Percentiles rank a stretch among this genome's conserved stretches.
Conservation (phyloP, 2,888 invertebrate genomes). For the Oasisia sp. region DNA sequence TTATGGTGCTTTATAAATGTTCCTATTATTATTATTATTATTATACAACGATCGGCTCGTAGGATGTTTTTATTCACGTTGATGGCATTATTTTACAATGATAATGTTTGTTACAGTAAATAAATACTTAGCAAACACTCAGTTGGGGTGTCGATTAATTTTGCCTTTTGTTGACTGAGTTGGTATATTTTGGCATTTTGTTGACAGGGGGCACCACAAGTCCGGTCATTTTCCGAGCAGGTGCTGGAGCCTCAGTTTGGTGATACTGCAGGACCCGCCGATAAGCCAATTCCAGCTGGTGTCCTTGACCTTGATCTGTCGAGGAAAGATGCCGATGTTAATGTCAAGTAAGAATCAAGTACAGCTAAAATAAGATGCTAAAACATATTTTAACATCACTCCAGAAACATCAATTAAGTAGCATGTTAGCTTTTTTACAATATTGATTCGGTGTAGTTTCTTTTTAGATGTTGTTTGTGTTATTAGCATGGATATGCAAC, state of each 20-base stretch:
- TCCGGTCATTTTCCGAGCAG: constrained; percentile 22
- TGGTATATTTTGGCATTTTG: neutral
- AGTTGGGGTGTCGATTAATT: neutral
- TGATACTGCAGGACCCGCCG: neutral
- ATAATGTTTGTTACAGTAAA: neutral
- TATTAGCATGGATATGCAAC: neutral
- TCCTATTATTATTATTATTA: too few relatives aligned
- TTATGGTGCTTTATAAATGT: too few relatives aligned
- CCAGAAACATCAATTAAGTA: neutral
- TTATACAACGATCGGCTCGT: too few relatives aligned
- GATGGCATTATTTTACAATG: neutral
- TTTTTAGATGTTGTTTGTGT: neutral
- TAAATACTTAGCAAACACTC: neutral
- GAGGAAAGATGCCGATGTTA: neutral
- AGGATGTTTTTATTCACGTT: neutral
- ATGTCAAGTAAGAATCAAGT: neutral
- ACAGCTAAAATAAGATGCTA: neutral
- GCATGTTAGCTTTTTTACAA: neutral
- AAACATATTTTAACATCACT: neutral
- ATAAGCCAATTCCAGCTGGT: constrained; percentile 22
- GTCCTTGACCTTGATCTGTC: constrained; percentile 24
- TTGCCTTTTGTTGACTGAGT: neutral
- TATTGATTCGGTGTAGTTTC: neutral
- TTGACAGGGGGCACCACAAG: neutral
- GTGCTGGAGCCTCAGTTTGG: constrained; percentile 25